These are phyloP conservation scores for Dendrocincla fuliginosa DNA, from an alignment of 2,797 vertebrate species.

Conservation along the genomic window DNA sequence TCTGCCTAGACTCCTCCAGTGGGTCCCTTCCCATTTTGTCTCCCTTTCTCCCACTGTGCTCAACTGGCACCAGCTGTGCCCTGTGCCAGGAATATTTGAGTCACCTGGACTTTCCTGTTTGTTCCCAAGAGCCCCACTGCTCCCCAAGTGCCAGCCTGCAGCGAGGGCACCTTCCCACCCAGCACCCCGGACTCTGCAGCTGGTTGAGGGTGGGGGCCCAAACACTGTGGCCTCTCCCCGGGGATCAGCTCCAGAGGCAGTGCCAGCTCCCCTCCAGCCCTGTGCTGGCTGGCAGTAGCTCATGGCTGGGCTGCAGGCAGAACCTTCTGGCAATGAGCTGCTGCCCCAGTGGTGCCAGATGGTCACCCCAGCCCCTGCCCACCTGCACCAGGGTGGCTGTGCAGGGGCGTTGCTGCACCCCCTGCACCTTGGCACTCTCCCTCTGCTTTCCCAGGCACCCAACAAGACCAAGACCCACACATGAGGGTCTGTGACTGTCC, in stretches of 20 bases:
- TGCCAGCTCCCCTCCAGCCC: background rate
- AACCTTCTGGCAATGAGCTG: background rate
- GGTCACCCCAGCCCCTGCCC: background rate
- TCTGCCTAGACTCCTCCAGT: background rate
- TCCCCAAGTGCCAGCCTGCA: background rate
- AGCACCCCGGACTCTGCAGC: background rate
- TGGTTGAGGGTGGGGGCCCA: background rate
- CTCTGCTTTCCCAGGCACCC: background rate
- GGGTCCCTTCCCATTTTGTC: background rate
- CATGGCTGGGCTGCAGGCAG: background rate
- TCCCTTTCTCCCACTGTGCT: background rate
- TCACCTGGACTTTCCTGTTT: background rate
- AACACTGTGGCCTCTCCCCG: too few species aligned
- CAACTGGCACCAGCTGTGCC: background rate
- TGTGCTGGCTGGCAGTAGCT: background rate
- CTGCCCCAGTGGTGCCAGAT: accelerated
- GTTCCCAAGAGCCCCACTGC: background rate
- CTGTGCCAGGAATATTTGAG: slow-evolving; percentile 22
- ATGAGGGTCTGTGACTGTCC: accelerated
- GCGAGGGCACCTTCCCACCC: background rate
- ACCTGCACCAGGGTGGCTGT: accelerated
- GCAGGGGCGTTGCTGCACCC: background rate
- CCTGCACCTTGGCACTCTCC: accelerated
- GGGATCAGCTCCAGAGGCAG: background rate
- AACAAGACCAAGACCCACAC: accelerated